phyloP scores from a whole-genome alignment of 2,113 vertebrate genomes.

The Neogobius melanostomus region DNA sequence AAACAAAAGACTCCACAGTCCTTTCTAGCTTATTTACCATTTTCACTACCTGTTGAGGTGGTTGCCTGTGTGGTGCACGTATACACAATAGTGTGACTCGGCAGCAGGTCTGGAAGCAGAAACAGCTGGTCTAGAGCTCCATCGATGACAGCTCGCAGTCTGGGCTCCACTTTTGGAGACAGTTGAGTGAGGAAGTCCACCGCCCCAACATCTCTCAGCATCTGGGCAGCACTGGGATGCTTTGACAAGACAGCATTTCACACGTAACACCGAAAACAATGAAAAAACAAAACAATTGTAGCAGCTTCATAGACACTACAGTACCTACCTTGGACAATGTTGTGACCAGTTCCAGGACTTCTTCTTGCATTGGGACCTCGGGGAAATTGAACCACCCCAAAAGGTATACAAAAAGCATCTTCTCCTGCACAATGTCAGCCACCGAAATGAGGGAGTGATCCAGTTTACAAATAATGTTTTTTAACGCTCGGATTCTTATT shows the following conservation, averaged over 20 bases:
- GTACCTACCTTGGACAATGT: conserved; percentile 82
- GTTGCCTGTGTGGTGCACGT: conserved; percentile 55
- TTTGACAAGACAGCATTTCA: conserved; percentile 63
- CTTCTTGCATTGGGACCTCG: conserved; percentile 83
- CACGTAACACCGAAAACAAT: conserved; percentile 12
- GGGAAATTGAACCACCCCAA: conserved; percentile 96
- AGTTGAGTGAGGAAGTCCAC: conserved; percentile 94
- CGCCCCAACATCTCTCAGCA: conserved; percentile 87
- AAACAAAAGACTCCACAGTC: conserved; percentile 10
- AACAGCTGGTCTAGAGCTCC: conserved; percentile 90
- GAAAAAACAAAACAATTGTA: not conserved
- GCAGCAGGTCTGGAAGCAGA: conserved; percentile 81
- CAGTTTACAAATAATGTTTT: conserved; percentile 84
- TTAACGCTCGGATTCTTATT: conserved; percentile 88
- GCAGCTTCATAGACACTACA: not conserved
- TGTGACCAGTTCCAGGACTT: conserved; percentile 81
- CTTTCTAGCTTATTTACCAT: conserved; percentile 39
- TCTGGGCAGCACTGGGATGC: conserved; percentile 85
- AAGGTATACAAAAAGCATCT: conserved; percentile 80
- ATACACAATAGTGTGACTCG: conserved; percentile 40
- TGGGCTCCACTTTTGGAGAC: conserved; percentile 82
- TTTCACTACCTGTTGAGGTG: conserved; percentile 59
- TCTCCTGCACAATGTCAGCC: conserved; percentile 84
- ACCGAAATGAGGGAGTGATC: conserved; percentile 82
- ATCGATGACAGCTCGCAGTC: conserved; percentile 84